phyloP scores from a whole-genome alignment of 2,888 invertebrate genomes.

The Eudemis profundana region DNA sequence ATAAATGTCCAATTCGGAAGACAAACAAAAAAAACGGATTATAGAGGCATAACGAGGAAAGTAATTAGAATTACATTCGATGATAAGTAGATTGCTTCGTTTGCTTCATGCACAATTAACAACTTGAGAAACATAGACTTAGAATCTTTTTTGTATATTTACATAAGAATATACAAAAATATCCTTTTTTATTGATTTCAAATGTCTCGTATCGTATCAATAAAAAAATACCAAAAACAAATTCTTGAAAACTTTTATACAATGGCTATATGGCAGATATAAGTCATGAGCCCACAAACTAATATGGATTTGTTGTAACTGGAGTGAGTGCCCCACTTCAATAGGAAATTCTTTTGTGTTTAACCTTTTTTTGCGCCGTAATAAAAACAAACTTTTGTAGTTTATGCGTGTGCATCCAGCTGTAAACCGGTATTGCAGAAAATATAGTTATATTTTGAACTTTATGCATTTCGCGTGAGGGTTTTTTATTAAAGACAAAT shows the following conservation, averaged over 20 bases:
- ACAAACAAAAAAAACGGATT: conserved; percentile 1
- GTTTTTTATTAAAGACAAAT: not conserved
- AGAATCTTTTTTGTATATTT: conserved; percentile 19
- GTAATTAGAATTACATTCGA: conserved; percentile 27
- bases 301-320: conserved; percentile 54
- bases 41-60: conserved; percentile 1
- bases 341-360: conserved; percentile 61
- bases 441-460: conserved; percentile 4
- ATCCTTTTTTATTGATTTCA: too few relatives aligned
- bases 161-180: too few relatives aligned
- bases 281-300: conserved; percentile 31
- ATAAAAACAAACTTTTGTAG: conserved; percentile 68
- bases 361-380: conserved; percentile 61
- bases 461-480: not conserved
- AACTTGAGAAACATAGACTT: conserved; percentile 16
- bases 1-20: conserved; percentile 8
- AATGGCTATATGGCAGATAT: conserved; percentile 5
- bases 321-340: conserved; percentile 67
- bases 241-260: conserved; percentile 3
- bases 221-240: not conserved
- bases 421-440: conserved; percentile 33
- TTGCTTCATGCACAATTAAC: conserved; percentile 16
- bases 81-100: conserved; percentile 20
- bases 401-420: conserved; percentile 55
- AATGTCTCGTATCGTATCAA: too few relatives aligned